Evolutionary conservation across 2,888 invertebrate species (phyloP), one percentile per base, ranked within the genome.

Genomic region (Zaprionus obscuricornis): DNA sequence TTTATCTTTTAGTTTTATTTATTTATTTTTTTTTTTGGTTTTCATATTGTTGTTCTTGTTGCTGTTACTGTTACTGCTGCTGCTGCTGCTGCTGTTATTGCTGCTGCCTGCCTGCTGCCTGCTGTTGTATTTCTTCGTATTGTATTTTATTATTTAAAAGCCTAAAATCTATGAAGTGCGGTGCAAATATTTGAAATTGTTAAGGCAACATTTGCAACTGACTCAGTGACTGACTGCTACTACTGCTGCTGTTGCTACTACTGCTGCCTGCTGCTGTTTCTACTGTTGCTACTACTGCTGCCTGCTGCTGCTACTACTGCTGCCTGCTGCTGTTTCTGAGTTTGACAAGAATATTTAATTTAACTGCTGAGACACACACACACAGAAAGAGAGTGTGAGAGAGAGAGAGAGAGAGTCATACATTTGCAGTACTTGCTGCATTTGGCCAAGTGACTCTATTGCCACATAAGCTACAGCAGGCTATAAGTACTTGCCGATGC

Each of bases 81-180:
- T 45, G n/a, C 8, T 17, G 7, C 4, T 22, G 22, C 7, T 4
- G 22, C 22, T 22, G n/a, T n/a, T n/a, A n/a, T n/a, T 5, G 22
- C 22, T 22, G 22, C 4, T 22, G 22, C 4, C 4, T 22, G 22
- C 4, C 4, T 22, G 22, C 4, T 22, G 22, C 22, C 1, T 10
- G 13, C 18, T 37, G 16, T 37, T 16, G 7, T 16, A 3, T 7
- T 2, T 3, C 17, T 18, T n/a, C 18, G 36, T 51, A 54, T 69
- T 78, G 78, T 78, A 60, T 73, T 78, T 82, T 75, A 77, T 78
- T 78, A 79, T 79, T 79, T 79, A 83, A 83, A 83, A 79, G 83
- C 81, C 79, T 74, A 83, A 83, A 81, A 81, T 83, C 83, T 81
- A 77, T 79, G 66, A 81, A 83, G 81, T 77, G 77, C 77, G 84